Percentiles rank a stretch among this genome's conserved stretches.
Conservation (phyloP, 2,113 vertebrate species). For the Pelecanus crispus region DNA sequence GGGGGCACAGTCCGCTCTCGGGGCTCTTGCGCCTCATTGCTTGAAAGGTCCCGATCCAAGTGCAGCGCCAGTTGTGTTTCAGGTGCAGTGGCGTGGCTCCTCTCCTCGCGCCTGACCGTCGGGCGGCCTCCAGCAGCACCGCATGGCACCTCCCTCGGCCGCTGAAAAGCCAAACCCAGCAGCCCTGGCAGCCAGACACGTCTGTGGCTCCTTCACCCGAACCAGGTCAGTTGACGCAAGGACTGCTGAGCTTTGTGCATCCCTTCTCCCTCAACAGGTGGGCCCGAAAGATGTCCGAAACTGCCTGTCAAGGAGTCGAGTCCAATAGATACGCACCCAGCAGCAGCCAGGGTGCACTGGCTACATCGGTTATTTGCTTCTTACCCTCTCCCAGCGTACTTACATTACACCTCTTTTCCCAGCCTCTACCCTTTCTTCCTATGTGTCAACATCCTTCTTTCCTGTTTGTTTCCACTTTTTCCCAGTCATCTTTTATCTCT, state of each 20-base stretch:
- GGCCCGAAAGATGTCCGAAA: rapidly evolving
- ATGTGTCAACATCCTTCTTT: background rate
- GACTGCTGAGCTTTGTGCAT: rapidly evolving
- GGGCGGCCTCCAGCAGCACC: background rate
- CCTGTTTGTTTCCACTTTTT: background rate
- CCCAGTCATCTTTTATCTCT: background rate
- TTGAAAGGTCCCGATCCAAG: background rate
- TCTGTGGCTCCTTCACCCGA: background rate
- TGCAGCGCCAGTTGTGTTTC: rapidly evolving
- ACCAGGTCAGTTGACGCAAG: background rate
- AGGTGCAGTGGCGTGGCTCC: background rate
- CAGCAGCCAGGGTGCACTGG: background rate
- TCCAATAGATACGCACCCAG: background rate
- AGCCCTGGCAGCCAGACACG: no score
- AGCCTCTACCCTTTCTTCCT: background rate
- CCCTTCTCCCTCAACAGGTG: background rate
- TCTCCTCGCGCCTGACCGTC: background rate
- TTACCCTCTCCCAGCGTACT: background rate
- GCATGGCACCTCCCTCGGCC: background rate
- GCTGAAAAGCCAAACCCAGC: background rate
- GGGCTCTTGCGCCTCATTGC: background rate
- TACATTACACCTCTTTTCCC: rapidly evolving
- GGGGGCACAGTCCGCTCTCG: background rate
- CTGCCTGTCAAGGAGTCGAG: background rate
- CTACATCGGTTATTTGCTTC: no score